These are phyloP conservation scores for Gorsachius magnificus DNA, from an alignment of 2,797 vertebrate species.

Conservation along the genomic window DNA sequence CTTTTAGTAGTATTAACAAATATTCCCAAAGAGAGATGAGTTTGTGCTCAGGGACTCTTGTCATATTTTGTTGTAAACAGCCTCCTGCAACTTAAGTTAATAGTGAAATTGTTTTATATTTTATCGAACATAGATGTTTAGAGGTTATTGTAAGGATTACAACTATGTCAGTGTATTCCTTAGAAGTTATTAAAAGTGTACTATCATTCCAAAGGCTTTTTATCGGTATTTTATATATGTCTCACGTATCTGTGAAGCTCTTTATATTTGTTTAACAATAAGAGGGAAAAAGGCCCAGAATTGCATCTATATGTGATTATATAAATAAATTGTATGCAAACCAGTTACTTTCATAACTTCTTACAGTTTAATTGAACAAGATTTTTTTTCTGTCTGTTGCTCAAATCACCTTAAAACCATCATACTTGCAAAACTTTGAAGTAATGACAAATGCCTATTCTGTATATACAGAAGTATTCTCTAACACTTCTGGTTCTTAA, in stretches of 20 bases:
- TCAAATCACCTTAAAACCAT: neutral
- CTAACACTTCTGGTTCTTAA: neutral
- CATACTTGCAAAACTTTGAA: neutral
- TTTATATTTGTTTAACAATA: neutral
- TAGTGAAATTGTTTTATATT: neutral
- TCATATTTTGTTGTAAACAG: conserved; percentile 30
- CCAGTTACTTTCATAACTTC: neutral
- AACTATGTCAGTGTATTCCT: neutral
- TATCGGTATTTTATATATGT: neutral
- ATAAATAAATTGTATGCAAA: neutral
- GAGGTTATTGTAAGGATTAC: neutral
- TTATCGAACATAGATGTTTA: neutral
- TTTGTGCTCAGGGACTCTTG: neutral
- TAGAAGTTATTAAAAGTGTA: neutral
- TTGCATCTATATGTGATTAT: neutral
- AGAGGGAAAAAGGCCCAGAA: neutral
- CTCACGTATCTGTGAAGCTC: neutral
- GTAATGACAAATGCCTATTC: neutral
- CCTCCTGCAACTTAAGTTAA: conserved; percentile 5
- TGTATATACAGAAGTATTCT: neutral
- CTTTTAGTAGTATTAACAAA: conserved; percentile 11
- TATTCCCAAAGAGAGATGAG: conserved; percentile 4
- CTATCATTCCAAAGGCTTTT: neutral
- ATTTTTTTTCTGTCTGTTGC: neutral
- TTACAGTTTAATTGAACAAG: neutral